These are phyloP conservation scores for Acronicta leporina DNA, from an alignment of 2,888 invertebrate genomes.

Conservation along the genomic window DNA sequence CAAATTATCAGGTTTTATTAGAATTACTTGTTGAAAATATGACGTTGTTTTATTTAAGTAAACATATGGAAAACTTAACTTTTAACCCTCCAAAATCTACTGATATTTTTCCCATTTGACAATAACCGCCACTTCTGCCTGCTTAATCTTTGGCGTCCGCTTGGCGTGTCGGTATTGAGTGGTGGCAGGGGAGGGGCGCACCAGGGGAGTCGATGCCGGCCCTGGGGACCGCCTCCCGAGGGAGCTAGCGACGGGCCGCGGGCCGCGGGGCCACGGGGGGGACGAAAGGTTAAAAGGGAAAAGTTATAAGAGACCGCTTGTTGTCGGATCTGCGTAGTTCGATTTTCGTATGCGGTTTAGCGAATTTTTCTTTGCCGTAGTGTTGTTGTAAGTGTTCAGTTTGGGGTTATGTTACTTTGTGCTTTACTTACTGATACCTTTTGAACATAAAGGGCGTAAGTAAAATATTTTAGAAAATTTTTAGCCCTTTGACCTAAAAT, in stretches of 20 bases:
- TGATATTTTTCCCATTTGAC: constrained; percentile 29
- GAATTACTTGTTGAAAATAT: too few species aligned
- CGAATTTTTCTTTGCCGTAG: constrained; percentile 55
- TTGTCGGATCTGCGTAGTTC: constrained; percentile 84
- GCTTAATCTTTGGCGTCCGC: constrained; percentile 83
- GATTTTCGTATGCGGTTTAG: constrained; percentile 80
- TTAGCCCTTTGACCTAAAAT: too few species aligned
- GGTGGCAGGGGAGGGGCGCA: constrained; percentile 81
- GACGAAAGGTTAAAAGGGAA: constrained; percentile 89
- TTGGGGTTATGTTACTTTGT: constrained; percentile 31
- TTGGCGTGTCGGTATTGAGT: constrained; percentile 89
- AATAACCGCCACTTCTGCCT: constrained; percentile 50
- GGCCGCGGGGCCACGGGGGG: constrained; percentile 63
- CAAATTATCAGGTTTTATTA: too few species aligned
- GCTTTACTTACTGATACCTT: constrained; percentile 19
- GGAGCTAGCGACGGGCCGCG: constrained; percentile 69
- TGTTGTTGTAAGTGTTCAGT: constrained; percentile 21
- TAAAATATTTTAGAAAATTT: too few species aligned
- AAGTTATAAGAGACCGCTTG: constrained; percentile 89
- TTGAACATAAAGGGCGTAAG: too few species aligned
- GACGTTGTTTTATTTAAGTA: too few species aligned
- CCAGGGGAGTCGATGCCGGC: constrained; percentile 82
- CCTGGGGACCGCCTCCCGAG: constrained; percentile 89
- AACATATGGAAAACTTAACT: too few species aligned
- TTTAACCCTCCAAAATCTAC: not conserved